Conservation (phyloP, 2,888 invertebrate genomes). For the Geophilus truncorum region DNA sequence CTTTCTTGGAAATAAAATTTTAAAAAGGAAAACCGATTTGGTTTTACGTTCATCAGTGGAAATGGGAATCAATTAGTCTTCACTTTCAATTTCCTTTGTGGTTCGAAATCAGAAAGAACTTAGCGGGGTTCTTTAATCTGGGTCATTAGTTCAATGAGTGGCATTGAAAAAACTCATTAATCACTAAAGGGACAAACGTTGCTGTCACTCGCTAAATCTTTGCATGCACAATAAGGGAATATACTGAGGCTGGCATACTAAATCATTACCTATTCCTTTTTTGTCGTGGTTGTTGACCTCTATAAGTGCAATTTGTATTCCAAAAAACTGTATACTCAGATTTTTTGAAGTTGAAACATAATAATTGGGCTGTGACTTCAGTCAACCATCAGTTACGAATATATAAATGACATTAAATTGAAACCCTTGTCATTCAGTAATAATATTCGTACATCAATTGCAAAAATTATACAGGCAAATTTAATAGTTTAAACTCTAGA, state of each 20-base stretch:
- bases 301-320: not conserved
- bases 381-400: not conserved
- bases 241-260: constrained; percentile 1
- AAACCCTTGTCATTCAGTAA: not conserved
- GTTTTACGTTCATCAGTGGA: not conserved
- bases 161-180: constrained; percentile 18
- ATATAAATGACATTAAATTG: not conserved
- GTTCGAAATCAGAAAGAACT: not conserved
- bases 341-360: not conserved
- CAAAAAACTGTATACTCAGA: not conserved
- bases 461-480: not conserved
- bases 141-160: constrained; percentile 12
- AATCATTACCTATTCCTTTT: not conserved
- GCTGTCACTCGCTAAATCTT: not conserved
- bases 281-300: not conserved
- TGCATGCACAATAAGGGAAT: not conserved
- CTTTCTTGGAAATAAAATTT: not conserved
- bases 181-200: not conserved
- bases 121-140: not conserved
- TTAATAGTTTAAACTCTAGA: not conserved
- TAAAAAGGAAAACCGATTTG: not conserved
- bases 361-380: too few species aligned
- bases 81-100: not conserved
- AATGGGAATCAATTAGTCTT: not conserved
- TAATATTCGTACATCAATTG: not conserved